Conservation (phyloP, 2,113 vertebrate species). For the Elephantulus edwardii region DNA sequence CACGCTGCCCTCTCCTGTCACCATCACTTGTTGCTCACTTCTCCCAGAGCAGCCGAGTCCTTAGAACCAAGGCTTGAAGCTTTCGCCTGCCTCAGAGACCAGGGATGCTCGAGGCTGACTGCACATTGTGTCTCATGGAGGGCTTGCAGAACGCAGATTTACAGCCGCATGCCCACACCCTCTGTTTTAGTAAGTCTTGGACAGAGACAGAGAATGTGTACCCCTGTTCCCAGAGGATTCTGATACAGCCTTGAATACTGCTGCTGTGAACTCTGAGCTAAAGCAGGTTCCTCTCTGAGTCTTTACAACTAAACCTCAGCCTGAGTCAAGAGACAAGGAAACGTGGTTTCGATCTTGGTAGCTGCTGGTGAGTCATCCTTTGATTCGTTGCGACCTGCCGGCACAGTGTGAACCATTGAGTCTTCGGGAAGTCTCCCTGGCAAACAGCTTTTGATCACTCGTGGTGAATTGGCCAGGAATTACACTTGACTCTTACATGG, state of each 20-base stretch:
- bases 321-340: background rate
- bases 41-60: background rate
- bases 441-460: background rate
- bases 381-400: background rate
- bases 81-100: background rate
- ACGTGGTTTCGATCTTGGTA: background rate
- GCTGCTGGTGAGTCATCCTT: background rate
- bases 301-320: background rate
- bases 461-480: background rate
- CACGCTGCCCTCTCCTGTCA: background rate
- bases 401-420: background rate
- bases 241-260: background rate
- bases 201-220: background rate
- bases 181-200: background rate
- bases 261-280: background rate
- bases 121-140: background rate
- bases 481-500: background rate
- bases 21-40: background rate
- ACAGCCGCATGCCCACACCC: background rate
- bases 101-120: background rate
- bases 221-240: background rate
- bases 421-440: background rate
- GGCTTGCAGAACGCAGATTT: background rate
- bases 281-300: background rate
- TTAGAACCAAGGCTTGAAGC: background rate